Conservation (phyloP, 1,140 invertebrate species). For the Temnothorax curvispinosus region DNA sequence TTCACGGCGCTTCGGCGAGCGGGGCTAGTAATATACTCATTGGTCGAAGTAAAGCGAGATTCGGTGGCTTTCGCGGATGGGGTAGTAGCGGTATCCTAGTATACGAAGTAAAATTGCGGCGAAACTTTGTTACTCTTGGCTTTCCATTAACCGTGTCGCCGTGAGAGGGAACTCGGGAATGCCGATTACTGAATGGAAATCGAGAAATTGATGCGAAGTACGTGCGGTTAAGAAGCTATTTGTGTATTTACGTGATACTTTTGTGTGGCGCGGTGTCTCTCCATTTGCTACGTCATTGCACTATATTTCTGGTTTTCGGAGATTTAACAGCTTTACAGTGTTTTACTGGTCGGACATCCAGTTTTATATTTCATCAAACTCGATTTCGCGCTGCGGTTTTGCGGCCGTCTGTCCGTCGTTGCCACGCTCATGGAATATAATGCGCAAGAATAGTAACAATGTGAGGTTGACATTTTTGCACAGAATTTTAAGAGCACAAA, state of each 20-base stretch:
- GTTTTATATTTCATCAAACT: constrained; percentile 48
- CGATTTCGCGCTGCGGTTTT: constrained; percentile 45
- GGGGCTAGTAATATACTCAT: constrained; percentile 47
- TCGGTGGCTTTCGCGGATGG: constrained; percentile 44
- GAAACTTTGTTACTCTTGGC: constrained; percentile 57
- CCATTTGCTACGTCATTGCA: not conserved
- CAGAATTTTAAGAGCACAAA: constrained; percentile 17
- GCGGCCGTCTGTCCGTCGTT: constrained; percentile 33
- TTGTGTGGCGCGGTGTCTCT: not conserved
- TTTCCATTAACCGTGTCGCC: constrained; percentile 54
- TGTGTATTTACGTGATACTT: constrained; percentile 43
- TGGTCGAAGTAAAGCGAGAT: constrained; percentile 49
- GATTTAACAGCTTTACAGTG: constrained; percentile 46
- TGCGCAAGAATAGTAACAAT: constrained; percentile 26
- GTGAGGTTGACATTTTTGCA: constrained; percentile 39
- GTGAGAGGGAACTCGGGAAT: constrained; percentile 6
- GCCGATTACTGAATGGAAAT: constrained; percentile 65
- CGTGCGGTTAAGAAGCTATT: constrained; percentile 23
- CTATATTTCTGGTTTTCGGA: constrained; percentile 21
- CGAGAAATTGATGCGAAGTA: constrained; percentile 64
- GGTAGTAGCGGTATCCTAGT: constrained; percentile 22
- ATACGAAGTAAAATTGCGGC: constrained; percentile 55
- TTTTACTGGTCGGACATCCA: constrained; percentile 50
- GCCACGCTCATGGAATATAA: constrained; percentile 31
- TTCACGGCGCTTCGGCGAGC: constrained; percentile 37